phyloP scores from a whole-genome alignment of 2,113 vertebrate genomes.

The Tylochromis polylepis region DNA sequence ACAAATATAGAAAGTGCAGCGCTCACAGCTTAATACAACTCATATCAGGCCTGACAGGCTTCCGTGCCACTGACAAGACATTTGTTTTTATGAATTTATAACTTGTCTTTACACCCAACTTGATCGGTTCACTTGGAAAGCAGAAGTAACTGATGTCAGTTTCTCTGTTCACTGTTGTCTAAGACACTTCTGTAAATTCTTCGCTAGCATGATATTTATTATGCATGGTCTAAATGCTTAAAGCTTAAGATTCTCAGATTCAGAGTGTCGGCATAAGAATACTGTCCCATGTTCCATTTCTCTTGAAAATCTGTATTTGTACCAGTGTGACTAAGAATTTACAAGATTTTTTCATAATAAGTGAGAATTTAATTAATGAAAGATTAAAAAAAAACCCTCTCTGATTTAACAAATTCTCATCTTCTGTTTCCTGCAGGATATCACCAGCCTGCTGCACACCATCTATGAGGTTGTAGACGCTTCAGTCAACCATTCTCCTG shows the following conservation, averaged over 20 bases:
- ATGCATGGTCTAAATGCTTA: not conserved
- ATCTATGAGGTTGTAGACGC: slow-evolving; percentile 97
- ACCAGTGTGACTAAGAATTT: not conserved
- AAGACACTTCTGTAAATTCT: slow-evolving; percentile 29
- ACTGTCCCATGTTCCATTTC: not conserved
- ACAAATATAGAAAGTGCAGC: not conserved
- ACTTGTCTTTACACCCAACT: slow-evolving; percentile 12
- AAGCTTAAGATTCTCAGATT: not conserved
- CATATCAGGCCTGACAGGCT: slow-evolving; percentile 15
- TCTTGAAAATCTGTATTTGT: not conserved
- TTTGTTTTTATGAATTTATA: slow-evolving; percentile 46
- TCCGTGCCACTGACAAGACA: not conserved
- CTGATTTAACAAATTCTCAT: not conserved
- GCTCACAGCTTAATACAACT: not conserved
- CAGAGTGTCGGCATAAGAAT: not conserved
- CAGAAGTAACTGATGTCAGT: slow-evolving; percentile 30
- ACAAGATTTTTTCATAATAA: not conserved
- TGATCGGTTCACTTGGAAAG: slow-evolving; percentile 33
- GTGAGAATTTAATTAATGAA: not conserved
- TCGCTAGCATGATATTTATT: not conserved
- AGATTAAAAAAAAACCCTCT: accelerated
- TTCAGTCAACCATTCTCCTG: slow-evolving; percentile 94
- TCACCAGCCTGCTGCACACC: slow-evolving; percentile 95
- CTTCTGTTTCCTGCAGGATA: slow-evolving; percentile 77
- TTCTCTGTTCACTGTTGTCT: slow-evolving; percentile 5